Base-by-base conservation (phyloP, 2,888 invertebrate species). In the Hirtodrosophila cameraria region DNA sequence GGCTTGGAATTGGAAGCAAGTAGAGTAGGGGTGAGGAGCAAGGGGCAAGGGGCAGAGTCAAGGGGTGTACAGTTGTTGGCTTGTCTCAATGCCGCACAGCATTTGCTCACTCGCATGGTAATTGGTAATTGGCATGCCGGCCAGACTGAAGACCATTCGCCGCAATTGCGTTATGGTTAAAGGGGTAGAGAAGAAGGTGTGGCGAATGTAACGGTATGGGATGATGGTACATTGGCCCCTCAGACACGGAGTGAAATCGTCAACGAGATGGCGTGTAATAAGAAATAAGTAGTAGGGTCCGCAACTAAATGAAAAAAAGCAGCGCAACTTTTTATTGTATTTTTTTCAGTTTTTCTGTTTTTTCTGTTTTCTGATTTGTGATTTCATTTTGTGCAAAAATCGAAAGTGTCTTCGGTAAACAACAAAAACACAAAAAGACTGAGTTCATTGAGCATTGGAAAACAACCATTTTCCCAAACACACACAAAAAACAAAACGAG, bases 381-480 rank as follows among this genome's bases (percentile, higher is more conserved):
- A 77, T 74, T 73, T 73, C 61, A 41, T 61, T 75, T 79, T 66
- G 63, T 62, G 78, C 80, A 59, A 87, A 81, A 86, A 87, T 86
- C 87, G 81, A 81, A 85, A 81, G 81, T 86, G 76, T 53, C 64
- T 58, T 9, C 41, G 25, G 31, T 31, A 46, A 50, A 38, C 23
- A 12, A 11, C 25, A 30, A 6, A 1, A 23, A 35, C 41, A 45
- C 11, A 48, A 25, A 41, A 35, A 46, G 28, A 28, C 15, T 23
- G 58, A 38, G 63, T 61, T 65, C 81, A 80, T 39, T 57, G 53
- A 57, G 50, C 36, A 23, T 28, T 31, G 33, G 36, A 15, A 46
- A 61, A 62, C 57, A 12, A 42, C 28, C 53, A 27, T 54, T 85
- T 45, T 64, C 33, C 68, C 38, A 31, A 18, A 36, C 25, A 3